Base-by-base conservation (phyloP, 2,113 vertebrate species). In the Perccottus glenii region DNA sequence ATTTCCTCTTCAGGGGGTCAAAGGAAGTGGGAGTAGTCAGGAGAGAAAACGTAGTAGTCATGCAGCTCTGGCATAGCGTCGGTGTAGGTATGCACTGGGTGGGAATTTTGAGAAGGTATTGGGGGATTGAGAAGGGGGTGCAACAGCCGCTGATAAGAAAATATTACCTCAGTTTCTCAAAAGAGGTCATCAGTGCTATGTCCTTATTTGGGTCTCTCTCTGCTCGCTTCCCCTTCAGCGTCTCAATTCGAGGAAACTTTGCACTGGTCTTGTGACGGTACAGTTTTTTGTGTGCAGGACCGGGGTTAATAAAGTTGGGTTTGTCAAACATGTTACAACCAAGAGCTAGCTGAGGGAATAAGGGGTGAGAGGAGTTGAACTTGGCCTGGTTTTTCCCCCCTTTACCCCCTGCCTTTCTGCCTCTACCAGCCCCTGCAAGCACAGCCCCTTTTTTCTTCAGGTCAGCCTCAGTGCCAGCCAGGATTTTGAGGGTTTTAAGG, bases 131-230 rank as follows among this genome's bases (percentile, higher is more conserved):
- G 75, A 75, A 56, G 67, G 91, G 92, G 93, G 92, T 93, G 91
- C 90, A 93, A 91, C 94, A 93, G 94, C 93, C 94, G 94, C 94
- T 93, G 93, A 93, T 94, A 94, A 94, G 94, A 94, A 93, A 95
- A 94, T 94, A 98, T 99, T 99, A 99, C 98, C 98, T 99, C 95
- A 97, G 96, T 96, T 98, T 99, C 92, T 99, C 97, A 94, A 96
- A 98, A 93, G 97, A 95, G 93, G 94, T 93, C 93, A 96, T 96
- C 93, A 96, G 94, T 88, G 94, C 91, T 85, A 96, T 92, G 92
- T 98, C 95, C 94, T 98, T 98, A 92, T 94, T 93, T 91, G 95
- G 94, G 77, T 98, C 95, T 53, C 95, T 93, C 84, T 99, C 96
- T 81, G 92, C 88, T 83, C 93, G 92, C 90, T 97, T 98, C 79